A percentile compares a stretch with the other conserved stretches of the same genome.
phyloP scores from a whole-genome alignment of 2,888 invertebrate genomes.

The Leucozona laternaria region DNA sequence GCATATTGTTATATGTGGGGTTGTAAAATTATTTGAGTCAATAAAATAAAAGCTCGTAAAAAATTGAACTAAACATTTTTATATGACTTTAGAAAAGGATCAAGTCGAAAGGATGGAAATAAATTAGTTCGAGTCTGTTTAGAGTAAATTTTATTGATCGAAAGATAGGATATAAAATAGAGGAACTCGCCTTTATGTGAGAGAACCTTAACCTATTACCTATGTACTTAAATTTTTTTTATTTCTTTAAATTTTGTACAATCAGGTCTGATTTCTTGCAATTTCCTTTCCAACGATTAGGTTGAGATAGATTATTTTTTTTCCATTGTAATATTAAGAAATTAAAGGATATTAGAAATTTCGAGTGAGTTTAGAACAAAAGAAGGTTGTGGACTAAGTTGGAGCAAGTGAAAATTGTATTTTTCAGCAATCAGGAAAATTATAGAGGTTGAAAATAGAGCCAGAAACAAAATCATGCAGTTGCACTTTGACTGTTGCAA shows the following conservation, averaged over 20 bases:
- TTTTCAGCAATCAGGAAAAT: too few species aligned
- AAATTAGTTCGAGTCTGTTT: neutral
- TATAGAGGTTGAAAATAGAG: too few species aligned
- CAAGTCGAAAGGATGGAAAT: slow-evolving; percentile 6
- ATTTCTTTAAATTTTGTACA: neutral
- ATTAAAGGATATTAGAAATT: neutral
- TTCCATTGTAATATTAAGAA: neutral
- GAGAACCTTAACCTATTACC: neutral
- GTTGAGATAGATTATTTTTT: too few species aligned
- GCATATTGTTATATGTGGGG: slow-evolving; percentile 19
- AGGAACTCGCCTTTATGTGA: too few species aligned
- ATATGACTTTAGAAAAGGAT: slow-evolving; percentile 31
- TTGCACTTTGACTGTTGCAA: too few species aligned
- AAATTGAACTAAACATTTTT: slow-evolving; percentile 30
- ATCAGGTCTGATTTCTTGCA: neutral
- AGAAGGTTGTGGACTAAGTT: too few species aligned
- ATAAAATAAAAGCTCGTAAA: slow-evolving; percentile 42
- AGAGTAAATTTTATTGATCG: slow-evolving; percentile 6
- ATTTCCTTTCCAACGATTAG: neutral
- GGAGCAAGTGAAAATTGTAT: too few species aligned
- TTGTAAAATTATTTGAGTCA: slow-evolving; percentile 40
- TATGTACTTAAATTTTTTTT: neutral
- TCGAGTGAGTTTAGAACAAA: neutral
- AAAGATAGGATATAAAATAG: neutral
- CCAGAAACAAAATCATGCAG: too few species aligned